Percentiles rank a stretch among this genome's conserved stretches.
Evolutionary conservation across 2,888 invertebrate genomes (phyloP).

Genomic region (Teleiodes luculella): DNA sequence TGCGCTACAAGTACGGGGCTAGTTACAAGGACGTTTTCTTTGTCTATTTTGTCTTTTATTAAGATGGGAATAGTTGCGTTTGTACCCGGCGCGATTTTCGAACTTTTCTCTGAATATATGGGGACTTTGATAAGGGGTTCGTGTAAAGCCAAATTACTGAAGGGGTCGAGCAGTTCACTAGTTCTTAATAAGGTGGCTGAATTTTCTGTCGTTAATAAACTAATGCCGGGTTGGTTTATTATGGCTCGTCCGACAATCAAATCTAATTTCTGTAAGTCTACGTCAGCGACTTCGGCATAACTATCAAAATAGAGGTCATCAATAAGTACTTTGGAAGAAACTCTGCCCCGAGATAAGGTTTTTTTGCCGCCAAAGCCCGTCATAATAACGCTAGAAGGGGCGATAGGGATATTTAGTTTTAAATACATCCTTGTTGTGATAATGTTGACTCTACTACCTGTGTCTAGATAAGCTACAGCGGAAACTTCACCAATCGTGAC

Average conservation of each 20-base stretch:
- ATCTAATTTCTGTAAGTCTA: background rate
- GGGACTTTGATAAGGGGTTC: background rate
- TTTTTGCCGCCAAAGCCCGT: conserved; percentile 17
- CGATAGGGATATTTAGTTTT: conserved; percentile 4
- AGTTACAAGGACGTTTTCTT: too few species aligned
- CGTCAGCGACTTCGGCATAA: background rate
- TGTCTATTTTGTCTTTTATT: too few species aligned
- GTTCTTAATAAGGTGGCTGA: background rate
- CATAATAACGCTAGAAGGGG: conserved; percentile 9
- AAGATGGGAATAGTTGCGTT: too few species aligned
- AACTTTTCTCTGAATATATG: too few species aligned
- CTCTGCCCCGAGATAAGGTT: conserved; percentile 10
- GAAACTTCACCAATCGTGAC: too few species aligned
- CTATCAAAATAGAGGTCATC: background rate
- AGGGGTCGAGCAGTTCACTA: background rate
- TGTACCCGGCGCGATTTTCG: too few species aligned
- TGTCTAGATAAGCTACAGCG: conserved; percentile 20
- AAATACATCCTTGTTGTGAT: background rate
- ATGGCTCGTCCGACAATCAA: conserved; percentile 12
- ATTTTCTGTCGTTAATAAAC: conserved; percentile 13
- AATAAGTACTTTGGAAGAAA: background rate
- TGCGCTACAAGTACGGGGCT: too few species aligned
- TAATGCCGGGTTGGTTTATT: conserved; percentile 8
- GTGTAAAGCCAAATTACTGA: too few species aligned
- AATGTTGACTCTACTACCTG: conserved; percentile 20